These are phyloP conservation scores for Ochropacha duplaris DNA, from an alignment of 2,888 invertebrate genomes.

Conservation along the genomic window DNA sequence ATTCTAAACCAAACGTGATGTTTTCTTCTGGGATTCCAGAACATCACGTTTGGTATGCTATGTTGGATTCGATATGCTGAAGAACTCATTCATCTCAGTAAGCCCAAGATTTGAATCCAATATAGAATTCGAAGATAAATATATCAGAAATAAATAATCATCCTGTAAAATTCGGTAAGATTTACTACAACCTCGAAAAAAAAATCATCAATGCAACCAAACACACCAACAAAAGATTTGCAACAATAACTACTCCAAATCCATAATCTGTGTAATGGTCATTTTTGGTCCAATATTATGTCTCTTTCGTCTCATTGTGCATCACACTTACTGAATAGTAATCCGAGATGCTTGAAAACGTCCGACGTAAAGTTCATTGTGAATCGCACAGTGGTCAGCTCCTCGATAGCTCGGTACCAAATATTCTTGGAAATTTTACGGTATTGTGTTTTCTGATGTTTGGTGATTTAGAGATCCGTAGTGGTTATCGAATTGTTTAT, in stretches of 20 bases:
- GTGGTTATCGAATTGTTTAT: background rate
- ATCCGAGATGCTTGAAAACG: conserved; percentile 48
- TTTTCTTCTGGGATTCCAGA: too few species aligned
- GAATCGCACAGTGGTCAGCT: conserved; percentile 50
- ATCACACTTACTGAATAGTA: conserved; percentile 30
- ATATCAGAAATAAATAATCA: too few species aligned
- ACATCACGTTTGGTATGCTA: too few species aligned
- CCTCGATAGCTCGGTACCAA: conserved; percentile 35
- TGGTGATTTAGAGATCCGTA: background rate
- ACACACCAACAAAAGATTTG: conserved; percentile 22
- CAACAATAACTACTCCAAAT: conserved; percentile 17
- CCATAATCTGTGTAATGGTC: conserved; percentile 36
- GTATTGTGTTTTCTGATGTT: conserved; percentile 19
- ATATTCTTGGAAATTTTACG: conserved; percentile 39
- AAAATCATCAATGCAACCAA: conserved; percentile 9
- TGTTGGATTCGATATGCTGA: too few species aligned
- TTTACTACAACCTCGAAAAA: background rate
- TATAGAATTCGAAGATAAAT: too few species aligned
- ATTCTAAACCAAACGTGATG: too few species aligned
- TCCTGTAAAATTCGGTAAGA: background rate
- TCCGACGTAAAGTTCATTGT: conserved; percentile 36
- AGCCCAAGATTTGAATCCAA: too few species aligned
- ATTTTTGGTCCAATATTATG: conserved; percentile 29
- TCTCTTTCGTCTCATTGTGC: conserved; percentile 30
- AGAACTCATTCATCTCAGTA: too few species aligned